phyloP scores from a whole-genome alignment of 2,888 invertebrate genomes.

The Diploptera punctata region DNA sequence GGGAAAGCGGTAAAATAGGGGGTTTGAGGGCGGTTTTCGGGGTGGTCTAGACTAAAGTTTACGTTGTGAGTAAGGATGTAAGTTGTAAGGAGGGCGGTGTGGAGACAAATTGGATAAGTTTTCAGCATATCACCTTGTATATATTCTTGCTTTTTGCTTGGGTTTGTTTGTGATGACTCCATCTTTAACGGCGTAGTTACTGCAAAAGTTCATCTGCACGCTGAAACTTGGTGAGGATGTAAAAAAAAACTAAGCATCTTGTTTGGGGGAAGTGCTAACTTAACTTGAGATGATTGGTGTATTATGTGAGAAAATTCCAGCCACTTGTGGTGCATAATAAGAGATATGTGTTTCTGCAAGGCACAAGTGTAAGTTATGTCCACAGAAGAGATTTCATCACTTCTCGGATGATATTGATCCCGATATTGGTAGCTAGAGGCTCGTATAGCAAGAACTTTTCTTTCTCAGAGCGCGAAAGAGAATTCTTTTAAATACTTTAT shows the following conservation, averaged over 20 bases:
- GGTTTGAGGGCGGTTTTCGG: too few relatives aligned
- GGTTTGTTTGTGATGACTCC: not conserved
- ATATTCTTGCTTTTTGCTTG: slow-evolving; percentile 20
- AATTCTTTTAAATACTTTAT: too few relatives aligned
- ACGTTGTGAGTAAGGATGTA: too few relatives aligned
- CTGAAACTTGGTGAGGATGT: not conserved
- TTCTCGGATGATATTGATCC: too few relatives aligned
- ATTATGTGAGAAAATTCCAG: not conserved
- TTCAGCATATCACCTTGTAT: slow-evolving; percentile 31
- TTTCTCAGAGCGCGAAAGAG: not conserved
- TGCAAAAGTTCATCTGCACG: not conserved
- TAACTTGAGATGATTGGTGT: not conserved
- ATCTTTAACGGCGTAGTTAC: not conserved
- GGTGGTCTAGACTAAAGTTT: too few relatives aligned
- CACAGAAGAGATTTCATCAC: too few relatives aligned
- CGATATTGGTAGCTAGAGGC: too few relatives aligned
- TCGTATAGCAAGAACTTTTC: too few relatives aligned
- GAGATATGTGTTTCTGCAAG: too few relatives aligned
- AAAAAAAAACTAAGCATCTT: not conserved
- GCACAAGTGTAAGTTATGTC: too few relatives aligned
- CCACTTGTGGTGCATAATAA: not conserved
- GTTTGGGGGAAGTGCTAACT: not conserved
- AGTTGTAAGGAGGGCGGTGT: not conserved
- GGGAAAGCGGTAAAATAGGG: too few relatives aligned
- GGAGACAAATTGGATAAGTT: slow-evolving; percentile 33